Evolutionary conservation across 2,888 invertebrate genomes (phyloP).

Genomic region (Drosophila borborema): DNA sequence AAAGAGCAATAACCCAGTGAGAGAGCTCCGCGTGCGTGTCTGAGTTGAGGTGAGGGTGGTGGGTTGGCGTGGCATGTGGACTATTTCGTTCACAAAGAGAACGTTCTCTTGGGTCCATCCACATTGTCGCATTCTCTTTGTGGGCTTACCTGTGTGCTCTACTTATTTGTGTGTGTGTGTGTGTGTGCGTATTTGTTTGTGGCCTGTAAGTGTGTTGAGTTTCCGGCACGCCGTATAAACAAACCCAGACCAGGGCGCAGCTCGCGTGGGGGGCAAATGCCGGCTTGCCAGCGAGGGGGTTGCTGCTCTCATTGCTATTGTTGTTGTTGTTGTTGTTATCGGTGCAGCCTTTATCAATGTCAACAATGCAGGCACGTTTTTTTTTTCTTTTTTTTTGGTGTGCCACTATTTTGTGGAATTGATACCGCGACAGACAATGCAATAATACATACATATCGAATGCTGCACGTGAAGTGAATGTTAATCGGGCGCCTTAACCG

Average conservation of each 20-base stretch:
- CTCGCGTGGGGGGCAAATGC: constrained; percentile 12
- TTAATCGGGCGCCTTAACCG: constrained; percentile 3
- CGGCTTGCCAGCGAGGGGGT: not conserved
- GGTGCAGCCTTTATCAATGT: constrained; percentile 61
- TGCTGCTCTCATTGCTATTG: not conserved
- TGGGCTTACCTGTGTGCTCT: constrained; percentile 1
- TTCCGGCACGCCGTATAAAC: constrained; percentile 78
- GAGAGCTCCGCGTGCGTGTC: constrained; percentile 6
- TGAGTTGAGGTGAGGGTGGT: not conserved
- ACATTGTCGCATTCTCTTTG: constrained; percentile 21
- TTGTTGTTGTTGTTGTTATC: not conserved
- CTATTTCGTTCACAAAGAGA: not conserved
- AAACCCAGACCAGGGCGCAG: constrained; percentile 60
- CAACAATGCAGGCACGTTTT: constrained; percentile 55
- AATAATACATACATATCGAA: constrained; percentile 46
- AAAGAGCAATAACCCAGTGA: constrained; percentile 10
- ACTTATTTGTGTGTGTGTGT: constrained; percentile 59
- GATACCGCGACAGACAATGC: constrained; percentile 43
- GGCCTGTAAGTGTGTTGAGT: constrained; percentile 66
- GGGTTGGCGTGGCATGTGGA: not conserved
- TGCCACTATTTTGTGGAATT: constrained; percentile 1
- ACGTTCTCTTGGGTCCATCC: constrained; percentile 7
- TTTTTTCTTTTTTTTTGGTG: not conserved
- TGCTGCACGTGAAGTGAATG: constrained; percentile 51
- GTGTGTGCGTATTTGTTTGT: constrained; percentile 59